Evolutionary conservation across 1,140 invertebrate species (phyloP), one percentile per base, ranked within the genome.

Genomic region (Drosophila yakuba): DNA sequence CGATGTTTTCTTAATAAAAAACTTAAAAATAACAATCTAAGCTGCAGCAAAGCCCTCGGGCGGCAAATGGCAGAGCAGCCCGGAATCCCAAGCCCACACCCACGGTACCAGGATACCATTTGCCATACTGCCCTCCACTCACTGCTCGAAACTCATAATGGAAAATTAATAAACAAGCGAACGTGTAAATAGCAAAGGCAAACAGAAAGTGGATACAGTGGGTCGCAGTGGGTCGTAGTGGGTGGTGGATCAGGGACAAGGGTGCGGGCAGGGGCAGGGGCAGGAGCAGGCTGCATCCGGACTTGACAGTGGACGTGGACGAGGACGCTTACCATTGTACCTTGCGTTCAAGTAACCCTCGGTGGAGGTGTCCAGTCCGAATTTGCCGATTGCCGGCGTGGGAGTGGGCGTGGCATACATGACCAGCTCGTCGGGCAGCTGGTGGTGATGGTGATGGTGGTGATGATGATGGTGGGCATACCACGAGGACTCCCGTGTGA

Each of bases 271-370:
- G 11, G 14, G 5, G 25, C 4, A 55, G 2, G 10, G 28, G 28
- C 28, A 20, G 60, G 59, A 43, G 64, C 44, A 64, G 59, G 74
- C 63, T 74, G 78, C 59, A 81, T 74, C 81, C 82, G 63, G 78
- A 48, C 41, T 39, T 44, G 32, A 32, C 17, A 20, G 52, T 39
- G 56, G 73, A 45, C 11, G 56, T 48, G 62, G 72, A 80, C 48
- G 79, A 67, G 82, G 84, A 80, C 74, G 83, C 90, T 91, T 89
- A 91, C 90, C 90, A 80, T 91, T 91, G 80, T 91, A 91, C 90
- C 90, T 91, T 90, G 90, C 81, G 83, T 88, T 92, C 68, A 92
- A 79, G 83, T 92, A 92, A 72, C 85, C 85, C 85, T 92, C 91
- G 45, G 88, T 91, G 50, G 91, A 84, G 50, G 84, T 86, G 78